phyloP scores from a whole-genome alignment of 2,113 vertebrate species.

The Cyrtonyx montezumae region DNA sequence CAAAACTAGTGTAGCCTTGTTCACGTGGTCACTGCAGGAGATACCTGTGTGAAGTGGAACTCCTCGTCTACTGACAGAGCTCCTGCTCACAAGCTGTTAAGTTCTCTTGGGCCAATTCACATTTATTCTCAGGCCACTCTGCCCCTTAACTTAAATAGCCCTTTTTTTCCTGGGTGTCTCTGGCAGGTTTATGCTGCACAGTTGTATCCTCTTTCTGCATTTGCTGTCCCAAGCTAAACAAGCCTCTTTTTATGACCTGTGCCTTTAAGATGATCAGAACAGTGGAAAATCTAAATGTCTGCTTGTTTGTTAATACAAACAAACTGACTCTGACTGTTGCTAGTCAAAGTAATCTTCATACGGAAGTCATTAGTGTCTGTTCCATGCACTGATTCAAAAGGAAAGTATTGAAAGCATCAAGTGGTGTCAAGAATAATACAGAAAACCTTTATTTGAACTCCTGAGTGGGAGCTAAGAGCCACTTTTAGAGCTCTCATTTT shows the following conservation, averaged over 20 bases:
- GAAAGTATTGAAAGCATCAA: not conserved
- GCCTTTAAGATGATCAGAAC: not conserved
- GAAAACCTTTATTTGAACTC: not conserved
- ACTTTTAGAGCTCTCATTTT: not conserved
- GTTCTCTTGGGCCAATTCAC: not conserved
- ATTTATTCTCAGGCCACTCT: not conserved
- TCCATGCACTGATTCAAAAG: not conserved
- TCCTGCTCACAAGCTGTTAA: not conserved
- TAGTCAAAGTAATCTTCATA: not conserved
- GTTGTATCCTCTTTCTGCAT: not conserved
- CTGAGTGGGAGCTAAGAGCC: not conserved
- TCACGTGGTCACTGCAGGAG: not conserved
- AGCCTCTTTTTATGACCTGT: not conserved
- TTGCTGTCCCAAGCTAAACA: not conserved
- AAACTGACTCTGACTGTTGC: not conserved
- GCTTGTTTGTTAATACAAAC: not conserved
- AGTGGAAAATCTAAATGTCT: not conserved
- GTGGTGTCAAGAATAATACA: not conserved
- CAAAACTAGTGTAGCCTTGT: not conserved
- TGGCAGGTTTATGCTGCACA: not conserved
- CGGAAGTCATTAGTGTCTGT: not conserved
- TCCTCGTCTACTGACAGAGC: fast-evolving
- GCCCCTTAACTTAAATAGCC: not conserved
- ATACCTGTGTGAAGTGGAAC: fast-evolving
- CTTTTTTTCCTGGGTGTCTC: not conserved